Evolutionary conservation across 2,113 vertebrate genomes (phyloP), one percentile per base, ranked within the genome.

Genomic region (Theropithecus gelada): DNA sequence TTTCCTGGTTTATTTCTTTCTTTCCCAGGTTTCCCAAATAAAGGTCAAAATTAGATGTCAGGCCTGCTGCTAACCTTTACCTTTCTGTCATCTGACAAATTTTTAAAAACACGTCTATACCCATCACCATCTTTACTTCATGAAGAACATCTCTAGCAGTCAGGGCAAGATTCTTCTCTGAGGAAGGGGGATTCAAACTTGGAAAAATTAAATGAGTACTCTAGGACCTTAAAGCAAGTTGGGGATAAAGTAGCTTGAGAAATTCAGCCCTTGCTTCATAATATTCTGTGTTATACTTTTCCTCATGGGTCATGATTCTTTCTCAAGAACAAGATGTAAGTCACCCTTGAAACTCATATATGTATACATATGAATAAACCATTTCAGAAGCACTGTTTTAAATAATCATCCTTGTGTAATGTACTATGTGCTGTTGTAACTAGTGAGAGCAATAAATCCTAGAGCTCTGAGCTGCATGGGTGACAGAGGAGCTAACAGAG

Each of bases 271-370:
- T 78, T 43, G 4, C 13, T 84, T 75, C 45, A 38, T 88, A 35
- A 70, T 64, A 57, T n/a, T 68, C 70, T 82, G 0, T 25, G 25
- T 78, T 83, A 38, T 2, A 45, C 4, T 80, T 92, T 45, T 57
- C 75, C 68, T 94, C 7, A 3, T 72, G 16, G 40, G 80, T 70
- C 81, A 88, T 40, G 80, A 84, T 84, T 94, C 50, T 98, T 82
- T 25, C 48, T 90, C 27, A 75, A 64, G 38, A 81, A 91, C 8
- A 73, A 93, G 43, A 55, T 18, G 18, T 40, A 40, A 73, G 13
- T 88, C 20, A 82, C n/a, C 40, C 45, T 81, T 95, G 57, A 83
- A 94, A 89, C n/a, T 38, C 48, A 72, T 7, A 57, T 3, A 55
- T 35, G 38, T 52, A 57, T 50, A 85, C 2, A n/a, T 14, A 16